Evolutionary conservation across 2,113 vertebrate genomes (phyloP).

Genomic region (Crotalus horridus): DNA sequence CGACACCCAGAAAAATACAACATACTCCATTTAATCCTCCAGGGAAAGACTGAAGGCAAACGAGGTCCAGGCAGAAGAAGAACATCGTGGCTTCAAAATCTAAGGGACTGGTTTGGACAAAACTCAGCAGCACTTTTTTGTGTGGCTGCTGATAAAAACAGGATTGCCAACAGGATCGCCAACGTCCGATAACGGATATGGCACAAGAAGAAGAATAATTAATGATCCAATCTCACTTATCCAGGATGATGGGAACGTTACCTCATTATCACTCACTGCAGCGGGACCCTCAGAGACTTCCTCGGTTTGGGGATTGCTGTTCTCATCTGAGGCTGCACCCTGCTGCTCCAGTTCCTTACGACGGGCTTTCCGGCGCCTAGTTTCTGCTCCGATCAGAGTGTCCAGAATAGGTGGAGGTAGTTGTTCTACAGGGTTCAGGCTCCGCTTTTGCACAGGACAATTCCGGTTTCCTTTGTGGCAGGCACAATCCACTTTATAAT

Average conservation of each 20-base stretch:
- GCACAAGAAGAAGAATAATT: no score
- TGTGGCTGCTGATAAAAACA: no score
- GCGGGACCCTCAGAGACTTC: conserved; percentile 72
- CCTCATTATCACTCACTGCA: conserved; percentile 84
- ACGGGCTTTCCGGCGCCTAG: conserved; percentile 87
- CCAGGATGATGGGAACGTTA: conserved; percentile 41
- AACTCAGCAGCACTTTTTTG: no score
- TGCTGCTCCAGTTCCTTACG: conserved; percentile 82
- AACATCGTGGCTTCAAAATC: no score
- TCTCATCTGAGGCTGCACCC: conserved; percentile 70
- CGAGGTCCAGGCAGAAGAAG: no score
- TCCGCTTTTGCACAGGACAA: conserved; percentile 97
- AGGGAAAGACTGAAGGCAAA: no score
- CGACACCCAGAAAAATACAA: no score
- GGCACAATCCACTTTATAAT: conserved; percentile 99
- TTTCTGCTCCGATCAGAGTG: conserved; percentile 86
- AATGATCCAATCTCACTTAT: fast-evolving
- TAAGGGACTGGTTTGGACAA: no score
- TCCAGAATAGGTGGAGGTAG: conserved; percentile 75
- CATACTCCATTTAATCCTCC: no score
- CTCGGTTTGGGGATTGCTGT: conserved; percentile 74
- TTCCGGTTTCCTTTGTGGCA: conserved; percentile 97
- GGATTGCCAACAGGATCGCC: no score
- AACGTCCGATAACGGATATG: no score
- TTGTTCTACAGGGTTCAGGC: conserved; percentile 81